Evolutionary conservation across 2,888 invertebrate species (phyloP).

Genomic region (Dilophus febrilis): DNA sequence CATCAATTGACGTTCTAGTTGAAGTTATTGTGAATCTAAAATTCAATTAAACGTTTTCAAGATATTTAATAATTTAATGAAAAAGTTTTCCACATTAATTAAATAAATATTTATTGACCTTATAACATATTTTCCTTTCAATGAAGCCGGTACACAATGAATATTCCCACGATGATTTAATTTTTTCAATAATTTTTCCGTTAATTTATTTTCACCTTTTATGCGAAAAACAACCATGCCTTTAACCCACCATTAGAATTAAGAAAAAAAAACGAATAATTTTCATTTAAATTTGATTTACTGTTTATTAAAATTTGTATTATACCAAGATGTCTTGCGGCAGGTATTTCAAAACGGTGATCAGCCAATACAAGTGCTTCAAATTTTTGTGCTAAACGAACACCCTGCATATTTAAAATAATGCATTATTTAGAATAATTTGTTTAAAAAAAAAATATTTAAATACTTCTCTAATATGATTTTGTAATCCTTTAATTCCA

Average conservation of each 20-base stretch:
- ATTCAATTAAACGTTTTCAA: not conserved
- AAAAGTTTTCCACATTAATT: not conserved
- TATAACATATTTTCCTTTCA: slow-evolving; percentile 81
- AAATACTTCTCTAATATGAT: slow-evolving; percentile 75
- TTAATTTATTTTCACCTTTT: slow-evolving; percentile 67
- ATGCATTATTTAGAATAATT: not conserved
- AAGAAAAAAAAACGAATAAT: slow-evolving; percentile 1
- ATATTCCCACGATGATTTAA: slow-evolving; percentile 75
- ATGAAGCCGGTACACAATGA: slow-evolving; percentile 87
- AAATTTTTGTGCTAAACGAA: slow-evolving; percentile 76
- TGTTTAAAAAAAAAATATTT: not conserved
- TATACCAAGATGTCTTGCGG: slow-evolving; percentile 62
- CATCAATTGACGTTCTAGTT: slow-evolving; percentile 59
- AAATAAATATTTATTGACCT: slow-evolving; percentile 22
- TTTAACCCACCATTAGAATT: too few relatives aligned
- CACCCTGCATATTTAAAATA: slow-evolving; percentile 41
- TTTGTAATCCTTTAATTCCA: slow-evolving; percentile 79
- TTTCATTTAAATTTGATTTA: not conserved
- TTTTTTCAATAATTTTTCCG: slow-evolving; percentile 72
- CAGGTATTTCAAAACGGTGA: slow-evolving; percentile 77
- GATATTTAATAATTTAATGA: not conserved
- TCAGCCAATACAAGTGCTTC: slow-evolving; percentile 73
- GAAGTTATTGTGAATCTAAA: slow-evolving; percentile 76
- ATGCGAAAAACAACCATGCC: slow-evolving; percentile 84
- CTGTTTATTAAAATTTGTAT: slow-evolving; percentile 8